A percentile compares a stretch with the other conserved stretches of the same genome.
Evolutionary conservation across 1,140 invertebrate species (phyloP).

Genomic region (Drosophila setifemur): DNA sequence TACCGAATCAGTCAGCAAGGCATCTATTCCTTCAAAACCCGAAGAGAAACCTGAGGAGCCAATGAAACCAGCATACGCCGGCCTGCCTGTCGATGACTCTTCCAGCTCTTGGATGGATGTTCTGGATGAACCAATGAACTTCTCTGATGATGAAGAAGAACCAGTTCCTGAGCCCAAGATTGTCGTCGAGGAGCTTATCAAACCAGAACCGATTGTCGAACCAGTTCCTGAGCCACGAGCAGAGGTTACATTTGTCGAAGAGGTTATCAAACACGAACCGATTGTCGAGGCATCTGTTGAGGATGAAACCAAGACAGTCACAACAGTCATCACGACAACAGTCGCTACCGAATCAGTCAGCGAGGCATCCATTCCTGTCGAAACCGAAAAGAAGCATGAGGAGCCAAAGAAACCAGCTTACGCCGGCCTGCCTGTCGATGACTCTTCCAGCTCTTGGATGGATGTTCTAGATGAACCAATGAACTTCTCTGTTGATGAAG

Average conservation of each 20-base stretch:
- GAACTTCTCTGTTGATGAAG: slow-evolving; percentile 82
- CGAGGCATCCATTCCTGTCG: neutral
- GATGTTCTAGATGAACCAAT: slow-evolving; percentile 72
- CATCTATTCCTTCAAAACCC: neutral
- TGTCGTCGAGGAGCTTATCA: no score
- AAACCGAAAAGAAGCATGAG: slow-evolving; percentile 28
- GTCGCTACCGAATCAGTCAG: neutral
- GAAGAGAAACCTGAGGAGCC: slow-evolving; percentile 32
- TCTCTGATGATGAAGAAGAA: slow-evolving; percentile 83
- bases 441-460: slow-evolving; percentile 73
- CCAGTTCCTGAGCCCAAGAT: neutral
- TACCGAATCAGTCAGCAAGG: slow-evolving; percentile 11
- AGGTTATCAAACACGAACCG: neutral
- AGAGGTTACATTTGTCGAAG: neutral
- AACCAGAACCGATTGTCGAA: no score
- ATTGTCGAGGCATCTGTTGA: neutral
- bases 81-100: slow-evolving; percentile 74
- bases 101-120: slow-evolving; percentile 81
- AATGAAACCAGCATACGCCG: slow-evolving; percentile 66
- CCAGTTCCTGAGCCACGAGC: neutral
- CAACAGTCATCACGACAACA: slow-evolving; percentile 10
- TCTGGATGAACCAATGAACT: slow-evolving; percentile 83
- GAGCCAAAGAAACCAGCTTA: slow-evolving; percentile 63
- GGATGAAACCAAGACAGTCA: slow-evolving; percentile 1
- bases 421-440: slow-evolving; percentile 83